Evolutionary conservation across 1,140 invertebrate genomes (phyloP).

Genomic region (Conus ventricosus): DNA sequence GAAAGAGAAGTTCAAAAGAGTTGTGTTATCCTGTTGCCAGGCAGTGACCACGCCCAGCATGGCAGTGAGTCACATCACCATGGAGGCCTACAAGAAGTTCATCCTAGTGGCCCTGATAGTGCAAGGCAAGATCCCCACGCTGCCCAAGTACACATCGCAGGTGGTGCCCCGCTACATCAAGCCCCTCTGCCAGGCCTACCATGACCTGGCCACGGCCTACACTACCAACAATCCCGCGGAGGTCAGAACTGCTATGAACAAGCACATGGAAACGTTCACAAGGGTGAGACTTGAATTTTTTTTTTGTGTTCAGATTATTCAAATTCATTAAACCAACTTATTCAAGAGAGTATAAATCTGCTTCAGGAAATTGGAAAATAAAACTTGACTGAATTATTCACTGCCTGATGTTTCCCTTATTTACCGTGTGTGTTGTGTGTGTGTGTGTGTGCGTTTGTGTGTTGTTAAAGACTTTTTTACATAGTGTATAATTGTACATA

Average conservation of each 20-base stretch:
- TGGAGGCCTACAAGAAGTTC: slow-evolving; percentile 97
- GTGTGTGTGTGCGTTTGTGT: too few species aligned
- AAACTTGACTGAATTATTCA: too few species aligned
- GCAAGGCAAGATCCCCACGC: slow-evolving; percentile 86
- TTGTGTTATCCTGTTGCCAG: slow-evolving; percentile 27
- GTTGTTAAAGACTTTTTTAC: too few species aligned
- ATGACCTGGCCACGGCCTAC: slow-evolving; percentile 91
- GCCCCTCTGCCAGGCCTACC: slow-evolving; percentile 92
- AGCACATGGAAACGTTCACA: slow-evolving; percentile 87
- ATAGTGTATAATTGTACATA: too few species aligned
- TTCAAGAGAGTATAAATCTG: too few species aligned
- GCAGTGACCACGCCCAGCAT: slow-evolving; percentile 93
- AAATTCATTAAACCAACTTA: not conserved
- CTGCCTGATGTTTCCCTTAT: too few species aligned
- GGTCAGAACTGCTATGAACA: slow-evolving; percentile 80
- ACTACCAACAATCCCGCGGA: slow-evolving; percentile 84
- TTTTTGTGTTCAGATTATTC: not conserved
- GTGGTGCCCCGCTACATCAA: slow-evolving; percentile 93
- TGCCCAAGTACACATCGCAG: slow-evolving; percentile 94
- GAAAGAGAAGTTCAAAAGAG: too few species aligned
- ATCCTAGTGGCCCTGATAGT: slow-evolving; percentile 93
- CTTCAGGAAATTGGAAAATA: too few species aligned
- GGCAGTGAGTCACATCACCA: slow-evolving; percentile 96
- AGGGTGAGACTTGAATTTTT: slow-evolving; percentile 67
- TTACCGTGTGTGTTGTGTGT: too few species aligned